These are phyloP conservation scores for Agapostemon virescens DNA, from an alignment of 2,888 invertebrate species.

Conservation along the genomic window DNA sequence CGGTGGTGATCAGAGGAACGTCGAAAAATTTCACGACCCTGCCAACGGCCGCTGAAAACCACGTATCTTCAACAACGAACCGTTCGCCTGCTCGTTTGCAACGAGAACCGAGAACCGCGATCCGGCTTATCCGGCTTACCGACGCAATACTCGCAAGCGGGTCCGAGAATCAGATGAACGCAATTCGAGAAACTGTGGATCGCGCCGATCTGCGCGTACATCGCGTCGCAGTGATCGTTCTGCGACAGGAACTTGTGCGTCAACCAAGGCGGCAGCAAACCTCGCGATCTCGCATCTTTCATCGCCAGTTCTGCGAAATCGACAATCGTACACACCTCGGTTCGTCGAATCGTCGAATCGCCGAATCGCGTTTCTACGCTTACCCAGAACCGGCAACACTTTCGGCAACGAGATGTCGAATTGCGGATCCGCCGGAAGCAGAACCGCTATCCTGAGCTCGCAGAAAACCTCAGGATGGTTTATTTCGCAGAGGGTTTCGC, in stretches of 20 bases:
- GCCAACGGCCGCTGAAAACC: conserved; percentile 87
- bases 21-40: conserved; percentile 90
- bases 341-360: neutral
- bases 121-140: too few relatives aligned
- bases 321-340: neutral
- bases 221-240: conserved; percentile 89
- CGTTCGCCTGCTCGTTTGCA: neutral
- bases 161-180: conserved; percentile 90
- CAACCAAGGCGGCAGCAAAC: conserved; percentile 84
- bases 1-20: conserved; percentile 89
- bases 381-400: conserved; percentile 84
- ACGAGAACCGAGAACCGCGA: too few relatives aligned
- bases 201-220: conserved; percentile 86
- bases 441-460: conserved; percentile 84
- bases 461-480: conserved; percentile 80
- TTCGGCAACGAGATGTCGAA: conserved; percentile 85
- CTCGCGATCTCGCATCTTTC: conserved; percentile 81
- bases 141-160: conserved; percentile 90
- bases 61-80: neutral
- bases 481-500: conserved; percentile 82
- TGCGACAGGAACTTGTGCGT: conserved; percentile 84
- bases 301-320: conserved; percentile 83
- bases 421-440: conserved; percentile 84
- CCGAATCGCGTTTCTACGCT: conserved; percentile 36
- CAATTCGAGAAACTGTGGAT: conserved; percentile 88